These are phyloP conservation scores for Poicephalus gulielmi DNA, from an alignment of 2,113 vertebrate genomes.

Conservation along the genomic window DNA sequence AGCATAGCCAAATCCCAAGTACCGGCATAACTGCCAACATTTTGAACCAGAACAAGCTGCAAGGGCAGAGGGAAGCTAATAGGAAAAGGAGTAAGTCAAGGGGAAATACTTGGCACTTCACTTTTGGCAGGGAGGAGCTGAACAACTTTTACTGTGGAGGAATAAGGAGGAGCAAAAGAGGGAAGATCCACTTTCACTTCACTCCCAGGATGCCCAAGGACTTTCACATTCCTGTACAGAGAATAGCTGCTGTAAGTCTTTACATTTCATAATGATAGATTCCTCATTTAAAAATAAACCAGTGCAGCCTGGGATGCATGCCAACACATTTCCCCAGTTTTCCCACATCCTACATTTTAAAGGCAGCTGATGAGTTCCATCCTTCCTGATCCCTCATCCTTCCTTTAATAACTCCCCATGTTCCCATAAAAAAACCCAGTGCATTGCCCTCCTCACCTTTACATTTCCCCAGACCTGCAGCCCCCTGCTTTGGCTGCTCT, in stretches of 20 bases:
- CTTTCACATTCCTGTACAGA: conserved; percentile 38
- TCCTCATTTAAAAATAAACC: conserved; percentile 64
- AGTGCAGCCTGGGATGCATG: conserved; percentile 31
- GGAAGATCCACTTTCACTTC: not conserved
- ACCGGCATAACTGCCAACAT: not conserved
- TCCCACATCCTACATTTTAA: conserved; percentile 61
- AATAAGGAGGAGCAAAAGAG: not conserved
- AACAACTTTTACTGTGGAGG: not conserved
- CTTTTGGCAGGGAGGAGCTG: not conserved
- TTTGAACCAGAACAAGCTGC: not conserved
- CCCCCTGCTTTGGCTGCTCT: not conserved
- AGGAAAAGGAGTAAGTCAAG: not conserved
- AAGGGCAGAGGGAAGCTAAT: not conserved
- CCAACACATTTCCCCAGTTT: conserved; percentile 60
- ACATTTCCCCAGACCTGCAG: not conserved
- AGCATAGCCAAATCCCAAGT: not conserved
- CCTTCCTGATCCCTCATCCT: conserved; percentile 19
- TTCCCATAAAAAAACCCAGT: not conserved
- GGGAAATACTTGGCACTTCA: not conserved
- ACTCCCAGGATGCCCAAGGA: conserved; percentile 34
- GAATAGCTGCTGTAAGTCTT: conserved; percentile 49
- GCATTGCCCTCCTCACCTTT: conserved; percentile 17
- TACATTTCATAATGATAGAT: conserved; percentile 60
- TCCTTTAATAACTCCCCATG: conserved; percentile 33
- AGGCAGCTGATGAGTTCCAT: conserved; percentile 55